Base-by-base conservation (phyloP, 2,888 invertebrate species). In the Uropetala carovei region DNA sequence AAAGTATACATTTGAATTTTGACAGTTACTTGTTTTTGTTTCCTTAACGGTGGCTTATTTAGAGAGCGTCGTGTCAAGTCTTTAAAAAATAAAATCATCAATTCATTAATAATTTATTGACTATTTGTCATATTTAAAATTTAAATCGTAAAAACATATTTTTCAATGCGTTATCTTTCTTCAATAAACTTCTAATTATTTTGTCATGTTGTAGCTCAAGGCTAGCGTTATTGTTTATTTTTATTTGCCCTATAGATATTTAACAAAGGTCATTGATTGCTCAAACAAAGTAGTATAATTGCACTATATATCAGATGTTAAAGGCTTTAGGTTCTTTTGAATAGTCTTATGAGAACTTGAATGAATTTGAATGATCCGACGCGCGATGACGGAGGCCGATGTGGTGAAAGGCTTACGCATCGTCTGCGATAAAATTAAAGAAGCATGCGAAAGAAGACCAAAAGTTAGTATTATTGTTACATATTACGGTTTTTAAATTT, bases 371-470 rank as follows among this genome's bases (percentile, higher is more conserved):
- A 89, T 89, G 89, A 68, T 89, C 43, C 92, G 84, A 57, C n/a
- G 64, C 60, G 89, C 89, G 16, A 95, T 95, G 95, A 93, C 94
- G 30, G 95, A 95, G 93, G 93, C 94, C 82, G 95, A 96, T 94
- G 94, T 97, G 89, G 96, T 96, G 95, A 94, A 95, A 93, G 96
- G 97, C 18, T 94, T 97, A 81, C 96, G 96, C 94, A 95, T 94
- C 75, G 96, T 97, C 93, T 94, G 96, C 92, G 94, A 96, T 89
- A 95, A 96, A 94, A 96, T 97, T 82, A 96, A 97, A n/a, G 43
- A 89, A 14, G 64, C 89, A 68, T 83, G 92, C 16, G 30, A 60
- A 59, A 92, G 30, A 27, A 92, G 92, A 18, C 83, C 92, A 16
- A 68, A 82, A 30, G 92, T 92, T 11, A 83, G 92, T 92, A 64